Conservation (phyloP, 2,888 invertebrate species). For the Fissipunctia ypsillon region DNA sequence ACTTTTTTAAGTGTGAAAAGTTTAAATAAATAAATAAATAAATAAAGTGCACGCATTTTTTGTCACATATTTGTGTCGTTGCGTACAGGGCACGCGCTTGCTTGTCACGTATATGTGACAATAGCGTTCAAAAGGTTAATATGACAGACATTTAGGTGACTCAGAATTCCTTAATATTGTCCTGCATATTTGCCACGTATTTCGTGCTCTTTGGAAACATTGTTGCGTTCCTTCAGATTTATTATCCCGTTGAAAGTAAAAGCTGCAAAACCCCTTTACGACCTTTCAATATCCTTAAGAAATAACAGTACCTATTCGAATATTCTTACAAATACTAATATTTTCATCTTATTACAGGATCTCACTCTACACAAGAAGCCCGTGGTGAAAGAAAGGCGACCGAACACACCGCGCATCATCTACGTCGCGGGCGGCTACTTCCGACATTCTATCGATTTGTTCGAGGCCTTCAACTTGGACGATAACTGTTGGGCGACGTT, state of each 20-base stretch:
- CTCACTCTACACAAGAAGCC: conserved; percentile 96
- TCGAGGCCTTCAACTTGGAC: conserved; percentile 97
- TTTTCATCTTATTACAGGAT: conserved; percentile 89
- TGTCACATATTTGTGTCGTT: no score
- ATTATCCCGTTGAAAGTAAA: not conserved
- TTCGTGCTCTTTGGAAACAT: not conserved
- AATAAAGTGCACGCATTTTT: no score
- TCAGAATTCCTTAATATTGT: not conserved
- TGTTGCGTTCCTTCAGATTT: not conserved
- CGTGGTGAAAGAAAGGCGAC: conserved; percentile 95
- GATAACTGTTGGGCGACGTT: conserved; percentile 96
- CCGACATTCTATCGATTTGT: conserved; percentile 95
- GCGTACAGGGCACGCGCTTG: no score
- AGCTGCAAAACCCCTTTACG: not conserved
- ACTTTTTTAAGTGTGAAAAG: no score
- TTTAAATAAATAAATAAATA: no score
- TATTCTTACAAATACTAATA: not conserved
- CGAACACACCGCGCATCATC: conserved; percentile 96
- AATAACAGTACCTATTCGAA: not conserved
- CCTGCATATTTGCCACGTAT: not conserved
- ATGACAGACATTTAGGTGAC: not conserved
- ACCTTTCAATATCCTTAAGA: not conserved
- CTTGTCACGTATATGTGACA: no score
- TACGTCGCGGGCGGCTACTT: conserved; percentile 98
- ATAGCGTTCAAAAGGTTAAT: no score